Conservation (phyloP, 2,113 vertebrate genomes). For the Eudyptes chrysolophus region DNA sequence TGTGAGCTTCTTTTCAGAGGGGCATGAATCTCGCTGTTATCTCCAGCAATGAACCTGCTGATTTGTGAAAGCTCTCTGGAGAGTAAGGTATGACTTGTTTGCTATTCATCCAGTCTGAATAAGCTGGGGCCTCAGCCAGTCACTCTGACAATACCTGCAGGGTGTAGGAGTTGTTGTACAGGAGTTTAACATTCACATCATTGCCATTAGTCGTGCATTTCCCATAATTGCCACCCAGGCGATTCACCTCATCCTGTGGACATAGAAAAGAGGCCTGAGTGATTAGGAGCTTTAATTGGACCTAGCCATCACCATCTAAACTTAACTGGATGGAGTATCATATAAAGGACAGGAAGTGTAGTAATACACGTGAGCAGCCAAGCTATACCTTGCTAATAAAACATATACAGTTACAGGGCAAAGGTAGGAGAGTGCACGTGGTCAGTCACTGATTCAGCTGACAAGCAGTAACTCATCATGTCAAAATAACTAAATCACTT, state of each 20-base stretch:
- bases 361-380: fast-evolving
- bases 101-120: not conserved
- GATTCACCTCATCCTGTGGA: constrained; percentile 65
- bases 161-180: constrained; percentile 68
- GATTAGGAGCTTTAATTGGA: not conserved
- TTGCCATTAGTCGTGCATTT: not conserved
- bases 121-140: not conserved
- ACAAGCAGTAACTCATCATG: not conserved
- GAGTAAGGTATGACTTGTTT: not conserved
- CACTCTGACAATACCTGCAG: constrained; percentile 42
- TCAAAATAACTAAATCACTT: not conserved
- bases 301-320: not conserved
- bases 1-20: not conserved
- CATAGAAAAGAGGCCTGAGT: not conserved
- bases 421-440: not conserved
- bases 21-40: not conserved
- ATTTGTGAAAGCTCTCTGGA: not conserved
- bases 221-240: constrained; percentile 57
- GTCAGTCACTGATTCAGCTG: not conserved
- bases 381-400: not conserved
- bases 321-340: not conserved
- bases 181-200: constrained; percentile 13
- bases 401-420: not conserved
- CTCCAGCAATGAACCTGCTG: not conserved
- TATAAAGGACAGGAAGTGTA: not conserved